These are phyloP conservation scores for Lytechinus pictus DNA, from an alignment of 35 echinoderm and acorn worm species.

Conservation along the genomic window DNA sequence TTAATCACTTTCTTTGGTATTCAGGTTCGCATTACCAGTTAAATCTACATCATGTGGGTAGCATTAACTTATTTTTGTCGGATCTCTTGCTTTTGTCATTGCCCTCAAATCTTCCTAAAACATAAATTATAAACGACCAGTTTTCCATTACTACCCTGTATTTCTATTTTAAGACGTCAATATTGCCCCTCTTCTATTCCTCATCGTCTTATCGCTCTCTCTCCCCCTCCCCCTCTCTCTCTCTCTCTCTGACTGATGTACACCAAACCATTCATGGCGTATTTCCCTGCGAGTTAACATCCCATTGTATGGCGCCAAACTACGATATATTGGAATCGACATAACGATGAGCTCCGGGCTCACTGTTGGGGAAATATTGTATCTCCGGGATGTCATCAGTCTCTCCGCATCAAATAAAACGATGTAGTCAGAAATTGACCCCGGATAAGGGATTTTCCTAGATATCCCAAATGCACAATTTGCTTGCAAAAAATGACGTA, in stretches of 20 bases:
- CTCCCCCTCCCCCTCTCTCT: not conserved
- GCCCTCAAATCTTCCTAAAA: not conserved
- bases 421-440: slow-evolving; percentile 11
- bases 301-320: not conserved
- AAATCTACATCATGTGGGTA: no score
- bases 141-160: not conserved
- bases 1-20: no score
- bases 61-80: no score
- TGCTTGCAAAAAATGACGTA: not conserved
- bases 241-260: not conserved
- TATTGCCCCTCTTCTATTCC: not conserved
- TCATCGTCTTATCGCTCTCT: not conserved
- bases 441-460: not conserved
- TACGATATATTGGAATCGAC: not conserved
- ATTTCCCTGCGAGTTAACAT: not conserved
- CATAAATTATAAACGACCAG: not conserved
- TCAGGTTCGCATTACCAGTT: no score
- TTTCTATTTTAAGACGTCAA: no score
- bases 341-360: not conserved
- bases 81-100: no score
- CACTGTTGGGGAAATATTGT: not conserved
- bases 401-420: not conserved
- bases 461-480: not conserved
- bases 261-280: not conserved
- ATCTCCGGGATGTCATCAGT: not conserved